A percentile compares a stretch with the other conserved stretches of the same genome.
Evolutionary conservation across 2,797 vertebrate species (phyloP).

Genomic region (Lates japonicus): DNA sequence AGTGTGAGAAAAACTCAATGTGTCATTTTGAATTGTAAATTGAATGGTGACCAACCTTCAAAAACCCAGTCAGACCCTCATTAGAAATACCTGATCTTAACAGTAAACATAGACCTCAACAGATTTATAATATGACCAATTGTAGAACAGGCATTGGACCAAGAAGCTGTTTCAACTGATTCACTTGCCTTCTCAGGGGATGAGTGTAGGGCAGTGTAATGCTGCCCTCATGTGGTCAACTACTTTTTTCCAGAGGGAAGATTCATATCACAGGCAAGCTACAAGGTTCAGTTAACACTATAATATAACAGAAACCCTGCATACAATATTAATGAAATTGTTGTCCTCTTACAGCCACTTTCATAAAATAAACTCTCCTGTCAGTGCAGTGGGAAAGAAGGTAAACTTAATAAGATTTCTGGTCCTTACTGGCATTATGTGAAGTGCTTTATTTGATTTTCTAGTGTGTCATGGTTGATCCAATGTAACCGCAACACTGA

Average conservation of each 20-base stretch:
- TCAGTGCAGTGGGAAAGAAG: neutral
- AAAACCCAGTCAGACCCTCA: neutral
- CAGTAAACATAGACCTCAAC: neutral
- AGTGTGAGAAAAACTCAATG: too few relatives aligned
- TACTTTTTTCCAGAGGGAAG: neutral
- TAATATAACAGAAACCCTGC: neutral
- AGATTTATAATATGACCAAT: neutral
- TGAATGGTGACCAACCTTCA: neutral
- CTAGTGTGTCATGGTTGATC: neutral
- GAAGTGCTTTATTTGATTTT: neutral
- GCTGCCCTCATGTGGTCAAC: conserved; percentile 68
- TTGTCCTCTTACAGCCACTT: neutral
- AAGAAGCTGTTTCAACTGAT: neutral
- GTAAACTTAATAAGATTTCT: neutral
- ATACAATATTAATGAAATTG: neutral
- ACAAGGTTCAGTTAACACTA: neutral
- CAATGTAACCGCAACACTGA: neutral
- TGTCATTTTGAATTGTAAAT: too few relatives aligned
- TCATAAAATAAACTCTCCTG: neutral
- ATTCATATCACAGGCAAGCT: neutral
- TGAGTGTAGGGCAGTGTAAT: conserved; percentile 8
- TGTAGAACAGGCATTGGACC: neutral
- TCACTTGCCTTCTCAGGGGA: neutral
- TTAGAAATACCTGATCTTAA: neutral
- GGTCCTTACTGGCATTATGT: neutral